phyloP scores from a whole-genome alignment of 1,140 invertebrate species.

The Conopomorpha cramerella region DNA sequence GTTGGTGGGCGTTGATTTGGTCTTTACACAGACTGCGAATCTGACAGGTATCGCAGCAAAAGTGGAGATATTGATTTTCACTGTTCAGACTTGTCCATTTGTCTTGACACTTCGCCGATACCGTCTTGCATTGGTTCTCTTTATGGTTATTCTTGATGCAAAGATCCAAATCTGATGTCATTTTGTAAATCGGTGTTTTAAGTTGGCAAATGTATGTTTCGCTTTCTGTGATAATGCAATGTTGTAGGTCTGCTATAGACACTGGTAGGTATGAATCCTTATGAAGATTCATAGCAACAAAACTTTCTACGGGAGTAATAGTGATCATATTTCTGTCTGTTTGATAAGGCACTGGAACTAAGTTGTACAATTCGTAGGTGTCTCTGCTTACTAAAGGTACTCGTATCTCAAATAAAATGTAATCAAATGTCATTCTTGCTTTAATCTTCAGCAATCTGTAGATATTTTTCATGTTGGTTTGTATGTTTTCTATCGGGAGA shows the following conservation, averaged over 20 bases:
- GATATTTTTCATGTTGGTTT: conserved; percentile 5
- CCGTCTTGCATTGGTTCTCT: background rate
- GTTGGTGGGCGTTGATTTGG: background rate
- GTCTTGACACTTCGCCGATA: background rate
- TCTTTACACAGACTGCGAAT: background rate
- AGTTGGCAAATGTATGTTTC: background rate
- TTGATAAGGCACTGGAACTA: conserved; percentile 1
- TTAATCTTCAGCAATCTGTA: conserved; percentile 4
- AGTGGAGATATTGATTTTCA: background rate
- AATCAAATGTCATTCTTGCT: conserved; percentile 2
- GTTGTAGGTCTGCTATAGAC: background rate
- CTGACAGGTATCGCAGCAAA: background rate
- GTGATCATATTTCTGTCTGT: background rate
- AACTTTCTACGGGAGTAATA: background rate
- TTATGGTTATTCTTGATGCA: no score
- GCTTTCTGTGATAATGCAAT: background rate
- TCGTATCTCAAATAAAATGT: background rate
- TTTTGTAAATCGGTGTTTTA: background rate
- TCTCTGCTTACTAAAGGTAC: conserved; percentile 1
- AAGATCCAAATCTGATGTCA: background rate
- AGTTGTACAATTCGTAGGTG: conserved; percentile 2
- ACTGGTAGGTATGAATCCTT: conserved; percentile 1
- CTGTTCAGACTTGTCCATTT: background rate
- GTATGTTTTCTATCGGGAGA: conserved; percentile 6
- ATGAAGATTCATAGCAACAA: background rate